phyloP scores from a whole-genome alignment of 2,888 invertebrate genomes.

The Eupithecia insigniata region DNA sequence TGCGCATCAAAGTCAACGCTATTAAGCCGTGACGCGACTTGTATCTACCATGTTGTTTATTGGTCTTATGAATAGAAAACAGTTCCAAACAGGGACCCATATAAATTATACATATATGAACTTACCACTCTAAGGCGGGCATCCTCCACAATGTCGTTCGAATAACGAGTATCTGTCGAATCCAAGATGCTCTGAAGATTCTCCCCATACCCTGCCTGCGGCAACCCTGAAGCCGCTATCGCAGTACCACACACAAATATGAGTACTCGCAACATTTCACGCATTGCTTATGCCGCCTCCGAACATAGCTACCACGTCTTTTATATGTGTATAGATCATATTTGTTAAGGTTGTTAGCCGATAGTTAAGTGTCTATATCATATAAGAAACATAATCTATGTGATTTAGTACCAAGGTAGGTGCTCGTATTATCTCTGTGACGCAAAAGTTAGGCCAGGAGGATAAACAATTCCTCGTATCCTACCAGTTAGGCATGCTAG shows the following conservation, averaged over 20 bases:
- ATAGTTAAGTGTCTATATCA: constrained; percentile 19
- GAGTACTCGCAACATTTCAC: constrained; percentile 44
- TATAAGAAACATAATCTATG: neutral
- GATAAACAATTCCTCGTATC: neutral
- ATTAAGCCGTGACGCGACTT: too few species aligned
- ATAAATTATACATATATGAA: too few species aligned
- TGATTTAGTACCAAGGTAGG: neutral
- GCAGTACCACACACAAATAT: constrained; percentile 44
- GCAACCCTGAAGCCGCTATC: constrained; percentile 50
- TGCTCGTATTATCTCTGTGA: neutral
- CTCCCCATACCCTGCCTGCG: constrained; percentile 50
- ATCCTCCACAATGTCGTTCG: constrained; percentile 68
- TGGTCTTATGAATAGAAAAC: too few species aligned
- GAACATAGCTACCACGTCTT: constrained; percentile 32
- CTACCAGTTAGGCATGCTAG: neutral
- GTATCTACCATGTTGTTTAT: too few species aligned
- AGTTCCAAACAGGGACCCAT: too few species aligned
- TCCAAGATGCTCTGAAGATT: constrained; percentile 53
- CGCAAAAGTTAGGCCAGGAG: neutral
- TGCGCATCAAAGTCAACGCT: too few species aligned
- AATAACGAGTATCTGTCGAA: constrained; percentile 50
- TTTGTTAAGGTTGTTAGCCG: constrained; percentile 47
- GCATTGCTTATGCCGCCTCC: constrained; percentile 29
- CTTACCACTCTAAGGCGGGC: constrained; percentile 71
- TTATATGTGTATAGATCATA: constrained; percentile 48